A percentile compares a stretch with the other conserved stretches of the same genome.
Conservation (phyloP, 2,113 vertebrate genomes). For the Caracal caracal region DNA sequence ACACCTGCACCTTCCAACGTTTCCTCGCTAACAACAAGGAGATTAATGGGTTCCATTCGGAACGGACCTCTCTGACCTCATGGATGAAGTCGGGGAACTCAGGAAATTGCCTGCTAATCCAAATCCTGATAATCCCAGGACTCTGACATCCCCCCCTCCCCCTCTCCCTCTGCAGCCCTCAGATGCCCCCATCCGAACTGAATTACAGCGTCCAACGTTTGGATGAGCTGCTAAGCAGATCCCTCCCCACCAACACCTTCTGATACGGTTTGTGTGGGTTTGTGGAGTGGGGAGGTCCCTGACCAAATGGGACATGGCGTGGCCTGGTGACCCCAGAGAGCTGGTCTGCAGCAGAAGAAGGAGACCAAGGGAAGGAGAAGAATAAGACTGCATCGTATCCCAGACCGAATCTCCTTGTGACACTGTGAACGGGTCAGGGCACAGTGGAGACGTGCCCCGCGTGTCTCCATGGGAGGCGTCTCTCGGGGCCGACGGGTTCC, state of each 20-base stretch:
- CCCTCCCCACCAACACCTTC: neutral
- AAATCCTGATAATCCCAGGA: conserved; percentile 81
- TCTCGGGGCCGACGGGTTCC: neutral
- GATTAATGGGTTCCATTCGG: conserved; percentile 88
- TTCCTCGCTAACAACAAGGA: conserved; percentile 86
- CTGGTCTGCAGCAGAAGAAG: neutral
- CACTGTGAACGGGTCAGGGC: fast-evolving
- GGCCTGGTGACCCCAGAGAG: neutral
- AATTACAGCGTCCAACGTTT: neutral
- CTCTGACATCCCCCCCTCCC: conserved; percentile 44
- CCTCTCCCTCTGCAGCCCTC: neutral
- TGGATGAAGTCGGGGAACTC: conserved; percentile 85
- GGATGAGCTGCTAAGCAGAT: neutral
- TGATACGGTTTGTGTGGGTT: neutral
- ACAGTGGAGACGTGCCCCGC: fast-evolving
- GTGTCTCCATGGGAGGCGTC: fast-evolving
- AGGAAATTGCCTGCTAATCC: conserved; percentile 87
- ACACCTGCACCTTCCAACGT: conserved; percentile 87
- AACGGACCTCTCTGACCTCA: conserved; percentile 85
- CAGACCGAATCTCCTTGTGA: neutral
- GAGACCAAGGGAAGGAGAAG: neutral
- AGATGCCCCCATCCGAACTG: fast-evolving
- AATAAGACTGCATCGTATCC: fast-evolving
- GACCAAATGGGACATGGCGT: neutral
- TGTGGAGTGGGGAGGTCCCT: neutral